Evolutionary conservation across 2,797 vertebrate species (phyloP).

Genomic region (Tapera naevia): DNA sequence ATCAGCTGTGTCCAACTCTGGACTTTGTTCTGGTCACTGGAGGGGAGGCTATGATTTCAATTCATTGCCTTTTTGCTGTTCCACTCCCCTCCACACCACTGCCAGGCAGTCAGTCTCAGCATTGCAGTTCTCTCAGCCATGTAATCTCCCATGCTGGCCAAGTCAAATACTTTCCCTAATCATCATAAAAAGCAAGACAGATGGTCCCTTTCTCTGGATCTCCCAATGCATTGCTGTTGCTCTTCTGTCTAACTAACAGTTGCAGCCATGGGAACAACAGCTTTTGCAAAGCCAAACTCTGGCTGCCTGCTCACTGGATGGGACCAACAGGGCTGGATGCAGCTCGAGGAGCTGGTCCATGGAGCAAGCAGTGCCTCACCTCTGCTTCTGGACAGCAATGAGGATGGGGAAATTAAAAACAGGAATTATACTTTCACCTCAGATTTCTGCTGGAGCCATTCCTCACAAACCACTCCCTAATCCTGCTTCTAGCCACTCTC

Average conservation of each 20-base stretch:
- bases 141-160: neutral
- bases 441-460: neutral
- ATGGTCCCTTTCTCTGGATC: neutral
- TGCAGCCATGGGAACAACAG: neutral
- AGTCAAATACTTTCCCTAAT: neutral
- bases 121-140: neutral
- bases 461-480: neutral
- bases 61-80: neutral
- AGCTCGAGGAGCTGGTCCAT: neutral
- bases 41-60: neutral
- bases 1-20: neutral
- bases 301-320: neutral
- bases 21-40: neutral
- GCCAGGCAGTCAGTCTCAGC: neutral
- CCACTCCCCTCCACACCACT: accelerated
- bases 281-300: accelerated
- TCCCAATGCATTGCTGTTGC: neutral
- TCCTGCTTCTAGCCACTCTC: neutral
- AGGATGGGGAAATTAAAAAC: neutral
- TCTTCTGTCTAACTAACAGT: neutral
- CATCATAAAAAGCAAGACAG: slow-evolving; percentile 2
- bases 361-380: neutral
- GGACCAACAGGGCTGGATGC: neutral
- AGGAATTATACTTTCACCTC: neutral
- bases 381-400: neutral